Base-by-base conservation (phyloP, 2,888 invertebrate species). In the Clivina fossor region DNA sequence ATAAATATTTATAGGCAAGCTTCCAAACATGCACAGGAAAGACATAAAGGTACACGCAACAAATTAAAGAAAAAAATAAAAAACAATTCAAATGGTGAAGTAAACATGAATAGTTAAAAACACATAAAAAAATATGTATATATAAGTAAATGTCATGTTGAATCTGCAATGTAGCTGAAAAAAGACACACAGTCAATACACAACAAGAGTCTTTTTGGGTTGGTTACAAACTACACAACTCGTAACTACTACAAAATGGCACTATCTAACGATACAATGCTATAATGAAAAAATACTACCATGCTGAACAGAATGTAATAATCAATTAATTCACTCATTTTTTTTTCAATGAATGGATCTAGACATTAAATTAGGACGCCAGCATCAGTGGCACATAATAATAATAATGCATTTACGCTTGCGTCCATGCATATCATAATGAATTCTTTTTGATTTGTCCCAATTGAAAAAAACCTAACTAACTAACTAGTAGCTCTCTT, bases 141-240 rank as follows among this genome's bases (percentile, higher is more conserved):
- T n/a, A n/a, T n/a, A n/a, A n/a, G n/a, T n/a, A n/a, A n/a, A n/a
- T n/a, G n/a, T n/a, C n/a, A n/a, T n/a, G n/a, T n/a, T n/a, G n/a
- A n/a, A n/a, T n/a, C n/a, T n/a, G n/a, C n/a, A n/a, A n/a, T n/a
- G n/a, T n/a, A n/a, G n/a, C n/a, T n/a, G 9, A 24, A 24, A 24
- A 24, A 7, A 4, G 26, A 24, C 9, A 24, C 26, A 24, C 26
- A 24, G 26, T 24, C 26, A 24, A 7, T 24, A 44, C 49, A 43
- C 26, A 33, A 33, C 33, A 55, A 65, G 64, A 64, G 64, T 71
- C 73, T 73, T 73, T 74, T 74, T 73, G 73, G 73, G 74, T 72
- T 71, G 69, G 72, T 72, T 72, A 73, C 74, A 69, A 71, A 64
- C 71, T 72, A 73, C 68, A 69, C 66, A 65, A 69, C 66, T 70